Evolutionary conservation across 2,888 invertebrate species (phyloP).

Genomic region (Rotaria sp.): DNA sequence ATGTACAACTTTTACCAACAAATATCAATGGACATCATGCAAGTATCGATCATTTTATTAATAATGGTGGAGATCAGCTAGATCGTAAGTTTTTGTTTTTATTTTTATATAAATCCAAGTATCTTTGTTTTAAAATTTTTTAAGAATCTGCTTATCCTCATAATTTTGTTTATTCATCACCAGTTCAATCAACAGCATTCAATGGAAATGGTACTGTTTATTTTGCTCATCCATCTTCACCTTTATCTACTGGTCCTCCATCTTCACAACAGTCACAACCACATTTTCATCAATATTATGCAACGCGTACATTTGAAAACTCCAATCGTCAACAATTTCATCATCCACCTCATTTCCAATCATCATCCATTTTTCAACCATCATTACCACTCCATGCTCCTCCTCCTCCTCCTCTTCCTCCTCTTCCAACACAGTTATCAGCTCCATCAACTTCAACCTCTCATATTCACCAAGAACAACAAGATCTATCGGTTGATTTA

Average conservation of each 20-base stretch:
- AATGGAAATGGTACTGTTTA: background rate
- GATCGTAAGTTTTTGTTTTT: background rate
- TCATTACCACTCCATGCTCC: background rate
- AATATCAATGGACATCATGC: background rate
- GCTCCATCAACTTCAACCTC: background rate
- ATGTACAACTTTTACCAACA: background rate
- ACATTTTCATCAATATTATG: background rate
- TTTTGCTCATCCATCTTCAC: background rate
- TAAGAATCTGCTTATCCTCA: background rate
- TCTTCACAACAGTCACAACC: background rate
- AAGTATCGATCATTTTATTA: background rate
- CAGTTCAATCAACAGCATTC: background rate
- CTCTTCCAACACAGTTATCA: background rate
- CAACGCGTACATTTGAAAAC: constrained; percentile 7
- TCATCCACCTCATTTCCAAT: background rate
- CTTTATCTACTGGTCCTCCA: background rate
- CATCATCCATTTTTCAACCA: background rate
- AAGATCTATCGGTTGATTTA: background rate
- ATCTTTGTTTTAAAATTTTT: background rate
- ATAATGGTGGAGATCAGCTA: background rate
- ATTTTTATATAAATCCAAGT: background rate
- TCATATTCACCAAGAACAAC: background rate
- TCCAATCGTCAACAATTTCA: background rate
- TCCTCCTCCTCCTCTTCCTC: background rate
- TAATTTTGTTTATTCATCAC: background rate